Evolutionary conservation across 2,797 vertebrate species (phyloP).

Genomic region (Miichthys miiuy): DNA sequence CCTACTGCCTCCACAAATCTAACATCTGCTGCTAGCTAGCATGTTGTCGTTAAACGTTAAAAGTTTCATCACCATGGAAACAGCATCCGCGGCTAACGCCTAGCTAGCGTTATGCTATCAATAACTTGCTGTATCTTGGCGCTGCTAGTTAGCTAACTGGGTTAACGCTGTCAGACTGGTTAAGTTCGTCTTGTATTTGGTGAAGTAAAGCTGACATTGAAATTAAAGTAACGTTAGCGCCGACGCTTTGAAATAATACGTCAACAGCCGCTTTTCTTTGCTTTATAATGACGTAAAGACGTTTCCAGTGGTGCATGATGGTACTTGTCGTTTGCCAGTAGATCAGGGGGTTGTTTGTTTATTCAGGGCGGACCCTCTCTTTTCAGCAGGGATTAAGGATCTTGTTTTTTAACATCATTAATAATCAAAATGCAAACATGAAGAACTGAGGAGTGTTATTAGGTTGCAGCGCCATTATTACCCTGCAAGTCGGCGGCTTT

Average conservation of each 20-base stretch:
- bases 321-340: slow-evolving; percentile 50
- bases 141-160: accelerated
- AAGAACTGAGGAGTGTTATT: slow-evolving; percentile 25
- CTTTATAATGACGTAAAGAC: neutral
- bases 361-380: slow-evolving; percentile 43
- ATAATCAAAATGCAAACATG: slow-evolving; percentile 50
- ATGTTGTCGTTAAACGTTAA: neutral
- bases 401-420: neutral
- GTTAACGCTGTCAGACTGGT: neutral
- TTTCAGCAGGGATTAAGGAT: neutral
- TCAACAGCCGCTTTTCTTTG: slow-evolving; percentile 13
- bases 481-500: slow-evolving; percentile 20
- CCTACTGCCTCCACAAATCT: neutral
- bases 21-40: neutral
- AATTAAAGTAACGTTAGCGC: slow-evolving; percentile 19
- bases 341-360: slow-evolving; percentile 46
- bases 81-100: slow-evolving; percentile 22
- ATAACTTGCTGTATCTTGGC: neutral
- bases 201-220: neutral
- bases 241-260: slow-evolving; percentile 43
- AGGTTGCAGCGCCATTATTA: slow-evolving; percentile 17
- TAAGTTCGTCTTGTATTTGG: accelerated
- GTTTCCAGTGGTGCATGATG: slow-evolving; percentile 61
- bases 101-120: neutral
- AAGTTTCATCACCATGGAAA: slow-evolving; percentile 72